These are phyloP conservation scores for Eucidaris tribuloides DNA, from an alignment of 35 echinoderm and acorn worm species.

Conservation along the genomic window DNA sequence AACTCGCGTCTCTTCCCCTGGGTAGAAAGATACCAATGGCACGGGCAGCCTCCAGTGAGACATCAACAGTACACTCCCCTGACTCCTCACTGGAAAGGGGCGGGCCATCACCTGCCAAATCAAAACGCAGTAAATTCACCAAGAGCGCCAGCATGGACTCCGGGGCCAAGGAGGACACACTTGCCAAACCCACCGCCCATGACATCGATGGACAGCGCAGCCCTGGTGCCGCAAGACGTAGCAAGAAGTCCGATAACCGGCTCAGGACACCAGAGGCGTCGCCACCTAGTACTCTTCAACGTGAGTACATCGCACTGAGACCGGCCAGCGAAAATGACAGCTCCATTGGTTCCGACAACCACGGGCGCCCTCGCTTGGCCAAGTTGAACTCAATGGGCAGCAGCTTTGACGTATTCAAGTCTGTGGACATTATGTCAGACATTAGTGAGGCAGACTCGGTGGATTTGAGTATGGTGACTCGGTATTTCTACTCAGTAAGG, in stretches of 20 bases:
- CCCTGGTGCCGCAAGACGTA: constrained; percentile 38
- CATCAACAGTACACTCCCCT: constrained; percentile 23
- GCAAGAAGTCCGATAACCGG: constrained; percentile 23
- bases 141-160: constrained; percentile 94
- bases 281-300: constrained; percentile 43
- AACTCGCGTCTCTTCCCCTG: constrained; percentile 54
- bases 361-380: constrained; percentile 49
- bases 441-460: constrained; percentile 96
- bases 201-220: constrained; percentile 73
- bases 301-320: constrained; percentile 50
- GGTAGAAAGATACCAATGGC: constrained; percentile 78
- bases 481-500: constrained; percentile 72
- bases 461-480: constrained; percentile 64
- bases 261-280: constrained; percentile 66
- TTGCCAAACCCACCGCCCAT: not conserved
- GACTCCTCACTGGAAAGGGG: constrained; percentile 37
- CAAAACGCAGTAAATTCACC: constrained; percentile 79
- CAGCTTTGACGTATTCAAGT: constrained; percentile 93
- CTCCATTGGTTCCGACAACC: constrained; percentile 53
- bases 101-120: constrained; percentile 50
- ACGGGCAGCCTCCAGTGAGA: constrained; percentile 58
- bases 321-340: constrained; percentile 56
- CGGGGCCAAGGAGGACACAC: constrained; percentile 24
- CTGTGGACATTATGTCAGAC: constrained; percentile 93
- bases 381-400: constrained; percentile 73